Percentiles rank a stretch among this genome's conserved stretches.
phyloP scores from a whole-genome alignment of 2,113 vertebrate genomes.

The Pelusios castaneus region DNA sequence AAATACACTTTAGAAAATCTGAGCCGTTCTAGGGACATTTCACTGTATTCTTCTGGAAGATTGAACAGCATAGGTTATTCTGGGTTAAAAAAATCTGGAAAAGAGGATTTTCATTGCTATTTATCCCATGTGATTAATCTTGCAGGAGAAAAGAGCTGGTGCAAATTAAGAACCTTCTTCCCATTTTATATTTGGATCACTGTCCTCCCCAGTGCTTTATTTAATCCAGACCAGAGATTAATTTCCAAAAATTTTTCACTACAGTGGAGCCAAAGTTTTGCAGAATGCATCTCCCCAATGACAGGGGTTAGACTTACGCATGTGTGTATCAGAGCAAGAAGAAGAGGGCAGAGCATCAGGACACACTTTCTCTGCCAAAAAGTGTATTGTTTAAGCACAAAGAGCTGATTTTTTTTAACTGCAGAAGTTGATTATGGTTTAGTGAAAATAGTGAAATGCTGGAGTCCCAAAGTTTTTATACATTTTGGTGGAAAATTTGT shows the following conservation, averaged over 20 bases:
- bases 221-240: not conserved
- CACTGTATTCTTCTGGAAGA: not conserved
- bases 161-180: not conserved
- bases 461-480: not conserved
- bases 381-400: not conserved
- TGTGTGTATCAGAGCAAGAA: not conserved
- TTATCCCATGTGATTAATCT: not conserved
- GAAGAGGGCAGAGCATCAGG: not conserved
- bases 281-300: not conserved
- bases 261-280: not conserved
- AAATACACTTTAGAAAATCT: not conserved
- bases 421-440: fast-evolving
- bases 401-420: not conserved
- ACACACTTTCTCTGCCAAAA: not conserved
- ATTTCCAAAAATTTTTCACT: not conserved
- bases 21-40: not conserved
- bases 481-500: not conserved
- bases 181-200: not conserved
- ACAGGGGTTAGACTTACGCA: not conserved
- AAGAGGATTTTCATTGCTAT: not conserved
- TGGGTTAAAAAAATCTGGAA: not conserved
- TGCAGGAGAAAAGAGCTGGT: not conserved
- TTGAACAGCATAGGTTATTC: not conserved
- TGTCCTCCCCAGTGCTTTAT: fast-evolving
- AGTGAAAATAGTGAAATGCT: not conserved